Evolutionary conservation across 2,113 vertebrate genomes (phyloP).

Genomic region (Struthidea cinerea): DNA sequence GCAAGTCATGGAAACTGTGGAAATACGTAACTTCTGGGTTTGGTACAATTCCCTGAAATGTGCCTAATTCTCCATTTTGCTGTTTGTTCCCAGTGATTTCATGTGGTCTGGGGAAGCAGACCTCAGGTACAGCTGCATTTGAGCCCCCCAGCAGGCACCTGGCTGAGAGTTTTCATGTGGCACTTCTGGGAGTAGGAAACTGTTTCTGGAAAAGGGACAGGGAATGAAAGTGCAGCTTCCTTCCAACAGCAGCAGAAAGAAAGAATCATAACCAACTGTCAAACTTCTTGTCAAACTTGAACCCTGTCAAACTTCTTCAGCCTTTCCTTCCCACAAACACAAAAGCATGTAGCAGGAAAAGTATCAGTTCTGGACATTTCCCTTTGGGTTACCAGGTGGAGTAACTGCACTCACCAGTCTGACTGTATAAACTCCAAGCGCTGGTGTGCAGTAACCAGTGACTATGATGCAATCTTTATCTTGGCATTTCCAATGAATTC

Average conservation of each 20-base stretch:
- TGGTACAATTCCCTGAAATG: not conserved
- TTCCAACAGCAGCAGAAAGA: not conserved
- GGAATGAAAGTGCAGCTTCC: not conserved
- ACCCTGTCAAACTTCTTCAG: not conserved
- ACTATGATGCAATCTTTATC: not conserved
- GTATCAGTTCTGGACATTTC: not conserved
- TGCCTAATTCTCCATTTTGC: not conserved
- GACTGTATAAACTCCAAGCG: not conserved
- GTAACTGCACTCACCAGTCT: not conserved
- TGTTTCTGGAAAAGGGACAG: not conserved
- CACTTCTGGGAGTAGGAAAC: not conserved
- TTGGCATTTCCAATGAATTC: not conserved
- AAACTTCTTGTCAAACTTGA: too few species aligned
- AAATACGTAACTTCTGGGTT: not conserved
- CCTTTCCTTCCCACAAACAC: not conserved
- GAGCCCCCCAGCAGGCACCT: not conserved
- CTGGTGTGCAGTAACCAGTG: not conserved
- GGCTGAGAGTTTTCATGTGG: not conserved
- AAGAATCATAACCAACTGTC: not conserved
- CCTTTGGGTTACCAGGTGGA: not conserved
- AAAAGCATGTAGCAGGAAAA: not conserved
- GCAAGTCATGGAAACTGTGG: not conserved
- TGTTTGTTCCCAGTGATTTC: not conserved
- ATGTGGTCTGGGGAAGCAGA: accelerated
- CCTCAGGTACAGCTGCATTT: not conserved